Evolutionary conservation across 1,140 invertebrate genomes (phyloP), one percentile per base, ranked within the genome.

Genomic region (Stegodyphus mimosarum): DNA sequence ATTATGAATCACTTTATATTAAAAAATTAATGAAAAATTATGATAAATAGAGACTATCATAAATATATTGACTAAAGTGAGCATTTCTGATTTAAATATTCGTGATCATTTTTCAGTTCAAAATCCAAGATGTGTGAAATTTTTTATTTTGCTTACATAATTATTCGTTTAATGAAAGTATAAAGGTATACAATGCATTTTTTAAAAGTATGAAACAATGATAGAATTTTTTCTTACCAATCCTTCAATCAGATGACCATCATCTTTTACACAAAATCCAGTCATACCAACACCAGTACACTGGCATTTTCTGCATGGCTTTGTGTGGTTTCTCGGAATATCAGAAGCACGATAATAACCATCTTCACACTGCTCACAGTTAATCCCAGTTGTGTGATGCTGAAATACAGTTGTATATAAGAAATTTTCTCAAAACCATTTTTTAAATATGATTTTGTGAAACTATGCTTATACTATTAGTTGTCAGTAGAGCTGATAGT

Each of bases 311-410:
- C 93, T 74, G 90, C 97, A 99, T 0, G 96, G 96, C 51, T 92
- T 92, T n/a, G 93, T 90, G 71, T 94, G 93, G 86, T 94, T 92
- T 0, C 93, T 92, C 3, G 91, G 86, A 13, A 95, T 90, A 60
- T 93, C 94, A 15, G 88, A 89, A 89, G 92, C 91, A 15, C 91
- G 89, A 87, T 91, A 93, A 89, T 90, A 93, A 79, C 92, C 92
- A 86, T 90, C 89, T 81, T 89, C 91, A 89, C 98, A 99, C 84
- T 93, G 92, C 87, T 99, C 97, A 90, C 97, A 97, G 91, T 97
- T 96, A 83, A 95, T 93, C 78, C 97, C 97, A 7, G 92, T 92
- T 5, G 97, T 98, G 88, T 92, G 91, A 88, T 93, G 90, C 87
- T 90, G 63, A 55, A 89, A 85, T 79, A 64, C 10, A 7, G 17